Percentiles rank a stretch among this genome's conserved stretches.
Evolutionary conservation across 2,797 vertebrate species (phyloP).

Genomic region (Artibeus lituratus): DNA sequence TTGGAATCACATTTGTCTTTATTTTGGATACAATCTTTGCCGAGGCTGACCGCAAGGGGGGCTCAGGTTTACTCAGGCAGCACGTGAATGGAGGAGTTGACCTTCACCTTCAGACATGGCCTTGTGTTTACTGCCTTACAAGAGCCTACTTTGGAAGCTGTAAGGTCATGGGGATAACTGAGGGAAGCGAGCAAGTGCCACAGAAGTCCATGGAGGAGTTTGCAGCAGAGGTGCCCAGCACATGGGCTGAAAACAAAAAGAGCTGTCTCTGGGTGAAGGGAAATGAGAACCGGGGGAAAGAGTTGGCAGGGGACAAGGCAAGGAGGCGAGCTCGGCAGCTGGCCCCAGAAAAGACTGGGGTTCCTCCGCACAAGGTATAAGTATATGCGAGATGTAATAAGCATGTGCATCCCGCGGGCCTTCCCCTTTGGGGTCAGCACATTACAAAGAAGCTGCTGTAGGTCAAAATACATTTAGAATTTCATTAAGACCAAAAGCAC

Average conservation of each 20-base stretch:
- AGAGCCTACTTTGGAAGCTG: background rate
- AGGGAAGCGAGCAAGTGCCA: background rate
- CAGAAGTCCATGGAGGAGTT: background rate
- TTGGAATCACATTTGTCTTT: background rate
- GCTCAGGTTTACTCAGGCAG: background rate
- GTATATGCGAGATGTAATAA: accelerated
- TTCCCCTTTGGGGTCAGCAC: background rate
- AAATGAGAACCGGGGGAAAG: background rate
- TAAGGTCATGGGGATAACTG: background rate
- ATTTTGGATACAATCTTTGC: background rate
- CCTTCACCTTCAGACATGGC: background rate
- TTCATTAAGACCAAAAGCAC: background rate
- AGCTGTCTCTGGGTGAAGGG: background rate
- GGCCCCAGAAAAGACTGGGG: background rate
- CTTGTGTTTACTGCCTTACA: background rate
- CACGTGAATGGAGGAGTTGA: background rate
- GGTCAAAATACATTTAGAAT: background rate
- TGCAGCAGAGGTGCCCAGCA: background rate
- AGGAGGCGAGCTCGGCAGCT: background rate
- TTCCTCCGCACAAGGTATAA: accelerated
- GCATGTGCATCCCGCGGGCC: too few relatives aligned
- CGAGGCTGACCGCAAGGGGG: background rate
- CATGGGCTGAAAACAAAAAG: background rate
- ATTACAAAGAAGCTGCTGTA: background rate
- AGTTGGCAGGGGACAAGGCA: background rate